Conservation (phyloP, 1,140 invertebrate genomes). For the Diuraphis noxia region DNA sequence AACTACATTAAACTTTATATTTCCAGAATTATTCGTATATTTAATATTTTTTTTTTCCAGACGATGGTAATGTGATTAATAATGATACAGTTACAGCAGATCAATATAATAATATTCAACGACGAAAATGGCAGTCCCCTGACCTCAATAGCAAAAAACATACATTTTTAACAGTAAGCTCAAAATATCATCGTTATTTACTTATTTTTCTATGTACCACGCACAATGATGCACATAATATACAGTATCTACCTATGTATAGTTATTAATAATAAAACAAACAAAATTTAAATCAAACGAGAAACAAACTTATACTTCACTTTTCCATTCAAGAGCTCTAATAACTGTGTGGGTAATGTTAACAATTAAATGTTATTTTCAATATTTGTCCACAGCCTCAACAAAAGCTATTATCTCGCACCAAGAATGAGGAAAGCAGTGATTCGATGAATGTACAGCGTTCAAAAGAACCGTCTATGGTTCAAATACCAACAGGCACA, state of each 20-base stretch:
- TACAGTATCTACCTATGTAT: not conserved
- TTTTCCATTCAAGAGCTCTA: not conserved
- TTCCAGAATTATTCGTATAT: not conserved
- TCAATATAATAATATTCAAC: conserved; percentile 17
- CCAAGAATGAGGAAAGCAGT: not conserved
- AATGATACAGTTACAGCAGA: not conserved
- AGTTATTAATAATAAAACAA: not conserved
- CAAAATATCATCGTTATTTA: not conserved
- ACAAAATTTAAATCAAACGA: not conserved
- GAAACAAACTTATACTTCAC: not conserved
- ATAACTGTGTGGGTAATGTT: not conserved
- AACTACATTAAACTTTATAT: not conserved
- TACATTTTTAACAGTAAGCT: not conserved
- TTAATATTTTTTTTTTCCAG: not conserved
- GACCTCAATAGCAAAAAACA: not conserved
- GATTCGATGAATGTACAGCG: not conserved
- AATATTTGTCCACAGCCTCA: not conserved
- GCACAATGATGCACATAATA: not conserved
- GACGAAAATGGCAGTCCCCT: not conserved
- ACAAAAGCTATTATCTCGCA: conserved; percentile 7
- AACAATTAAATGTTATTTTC: not conserved
- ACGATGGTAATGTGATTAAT: not conserved
- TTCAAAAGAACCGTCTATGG: not conserved
- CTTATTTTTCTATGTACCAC: not conserved
- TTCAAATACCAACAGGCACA: conserved; percentile 10